Evolutionary conservation across 2,888 invertebrate genomes (phyloP).

Genomic region (Himalopsyche tibetana): DNA sequence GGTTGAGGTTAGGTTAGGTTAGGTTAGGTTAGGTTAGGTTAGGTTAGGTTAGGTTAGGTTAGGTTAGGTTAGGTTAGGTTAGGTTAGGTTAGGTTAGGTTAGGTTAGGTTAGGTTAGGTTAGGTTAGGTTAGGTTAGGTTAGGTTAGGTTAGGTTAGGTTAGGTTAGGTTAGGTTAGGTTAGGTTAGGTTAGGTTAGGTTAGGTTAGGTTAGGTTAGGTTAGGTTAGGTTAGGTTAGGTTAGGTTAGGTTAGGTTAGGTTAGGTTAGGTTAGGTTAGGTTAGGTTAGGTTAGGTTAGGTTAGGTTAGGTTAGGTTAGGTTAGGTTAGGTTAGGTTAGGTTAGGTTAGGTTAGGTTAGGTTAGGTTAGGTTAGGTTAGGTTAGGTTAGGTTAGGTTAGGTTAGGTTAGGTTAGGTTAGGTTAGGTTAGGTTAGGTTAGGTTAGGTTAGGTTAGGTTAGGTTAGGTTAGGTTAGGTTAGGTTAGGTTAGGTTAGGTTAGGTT

Average conservation of each 20-base stretch:
- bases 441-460: constrained; percentile 66
- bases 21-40: constrained; percentile 66
- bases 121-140: constrained; percentile 65
- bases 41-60: constrained; percentile 62
- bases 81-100: constrained; percentile 65
- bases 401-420: constrained; percentile 66
- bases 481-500: constrained; percentile 64
- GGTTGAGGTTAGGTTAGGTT: constrained; percentile 65
- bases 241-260: constrained; percentile 65
- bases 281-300: constrained; percentile 67
- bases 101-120: constrained; percentile 67
- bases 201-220: constrained; percentile 66
- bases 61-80: constrained; percentile 65
- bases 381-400: constrained; percentile 66
- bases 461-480: constrained; percentile 65
- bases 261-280: constrained; percentile 67
- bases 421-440: constrained; percentile 66
- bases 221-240: constrained; percentile 66
- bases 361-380: constrained; percentile 67
- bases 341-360: constrained; percentile 67
- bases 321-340: constrained; percentile 67
- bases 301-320: constrained; percentile 67
- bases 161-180: constrained; percentile 66
- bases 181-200: constrained; percentile 67
- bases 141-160: too few species aligned